Evolutionary conservation across 2,113 vertebrate species (phyloP).

Genomic region (Rhinogobius similis): DNA sequence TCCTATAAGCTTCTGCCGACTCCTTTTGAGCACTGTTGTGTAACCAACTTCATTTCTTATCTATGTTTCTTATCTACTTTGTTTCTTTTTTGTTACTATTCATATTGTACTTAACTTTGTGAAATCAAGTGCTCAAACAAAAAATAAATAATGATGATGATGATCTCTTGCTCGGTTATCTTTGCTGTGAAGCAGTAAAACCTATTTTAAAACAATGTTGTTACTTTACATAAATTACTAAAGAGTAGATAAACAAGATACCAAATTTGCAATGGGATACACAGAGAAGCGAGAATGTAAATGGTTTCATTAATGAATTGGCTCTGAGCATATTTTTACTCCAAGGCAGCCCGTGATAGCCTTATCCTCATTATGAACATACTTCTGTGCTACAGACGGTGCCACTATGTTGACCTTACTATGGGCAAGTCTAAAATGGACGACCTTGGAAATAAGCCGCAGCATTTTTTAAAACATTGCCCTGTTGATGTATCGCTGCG

Average conservation of each 20-base stretch:
- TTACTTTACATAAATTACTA: conserved; percentile 2
- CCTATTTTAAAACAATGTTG: neutral
- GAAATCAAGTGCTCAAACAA: no score
- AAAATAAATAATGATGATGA: neutral
- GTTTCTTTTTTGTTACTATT: no score
- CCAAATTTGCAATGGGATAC: conserved; percentile 76
- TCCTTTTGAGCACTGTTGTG: no score
- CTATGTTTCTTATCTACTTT: no score
- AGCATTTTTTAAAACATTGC: neutral
- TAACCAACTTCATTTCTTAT: no score
- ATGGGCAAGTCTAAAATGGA: conserved; percentile 29
- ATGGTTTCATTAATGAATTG: conserved; percentile 77
- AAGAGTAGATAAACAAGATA: conserved; percentile 26
- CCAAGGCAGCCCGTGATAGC: conserved; percentile 76
- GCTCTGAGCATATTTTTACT: conserved; percentile 83
- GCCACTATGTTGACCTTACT: conserved; percentile 45
- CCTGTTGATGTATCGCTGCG: no score
- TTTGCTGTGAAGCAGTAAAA: neutral
- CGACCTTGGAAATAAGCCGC: conserved; percentile 16
- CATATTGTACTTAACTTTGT: no score
- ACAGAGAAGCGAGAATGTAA: conserved; percentile 62
- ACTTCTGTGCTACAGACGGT: conserved; percentile 72
- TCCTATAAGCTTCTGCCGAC: no score
- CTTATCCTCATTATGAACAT: conserved; percentile 82
- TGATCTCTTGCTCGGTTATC: neutral